Percentiles rank a stretch among this genome's conserved stretches.
Evolutionary conservation across 2,888 invertebrate genomes (phyloP).

Genomic region (Pseudococcus jackbeardsleyi): DNA sequence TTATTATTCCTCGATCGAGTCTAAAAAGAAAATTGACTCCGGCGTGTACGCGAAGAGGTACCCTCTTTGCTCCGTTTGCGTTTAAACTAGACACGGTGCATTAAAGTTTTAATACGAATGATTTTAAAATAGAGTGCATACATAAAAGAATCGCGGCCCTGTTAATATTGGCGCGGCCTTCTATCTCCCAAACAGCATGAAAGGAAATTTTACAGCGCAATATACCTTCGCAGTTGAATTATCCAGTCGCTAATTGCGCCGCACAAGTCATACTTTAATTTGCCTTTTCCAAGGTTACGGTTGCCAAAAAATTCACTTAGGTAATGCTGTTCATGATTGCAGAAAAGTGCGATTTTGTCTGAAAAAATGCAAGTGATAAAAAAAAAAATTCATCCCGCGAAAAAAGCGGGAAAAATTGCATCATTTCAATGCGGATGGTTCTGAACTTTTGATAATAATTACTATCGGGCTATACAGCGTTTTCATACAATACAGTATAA

Average conservation of each 20-base stretch:
- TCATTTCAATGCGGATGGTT: background rate
- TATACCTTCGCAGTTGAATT: slow-evolving; percentile 11
- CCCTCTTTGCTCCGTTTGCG: background rate
- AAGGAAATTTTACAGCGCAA: slow-evolving; percentile 41
- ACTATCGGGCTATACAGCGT: no score
- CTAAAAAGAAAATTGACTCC: slow-evolving; percentile 52
- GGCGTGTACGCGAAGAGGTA: background rate
- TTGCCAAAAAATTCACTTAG: background rate
- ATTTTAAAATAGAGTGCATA: slow-evolving; percentile 50
- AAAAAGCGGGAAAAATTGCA: background rate
- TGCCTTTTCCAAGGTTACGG: background rate
- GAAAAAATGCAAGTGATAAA: no score
- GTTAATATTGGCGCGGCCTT: slow-evolving; percentile 50
- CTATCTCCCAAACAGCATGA: slow-evolving; percentile 30
- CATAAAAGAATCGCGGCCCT: slow-evolving; percentile 34
- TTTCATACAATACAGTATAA: background rate
- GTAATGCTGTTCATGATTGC: background rate
- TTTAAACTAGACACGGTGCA: slow-evolving; percentile 46
- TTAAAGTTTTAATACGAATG: slow-evolving; percentile 52
- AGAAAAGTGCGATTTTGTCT: background rate
- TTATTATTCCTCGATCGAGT: slow-evolving; percentile 34
- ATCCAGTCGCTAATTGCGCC: slow-evolving; percentile 36
- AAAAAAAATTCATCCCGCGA: background rate
- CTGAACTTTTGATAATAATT: no score
- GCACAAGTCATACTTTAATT: slow-evolving; percentile 13